Base-by-base conservation (phyloP, 2,888 invertebrate species). In the Troides helena region DNA sequence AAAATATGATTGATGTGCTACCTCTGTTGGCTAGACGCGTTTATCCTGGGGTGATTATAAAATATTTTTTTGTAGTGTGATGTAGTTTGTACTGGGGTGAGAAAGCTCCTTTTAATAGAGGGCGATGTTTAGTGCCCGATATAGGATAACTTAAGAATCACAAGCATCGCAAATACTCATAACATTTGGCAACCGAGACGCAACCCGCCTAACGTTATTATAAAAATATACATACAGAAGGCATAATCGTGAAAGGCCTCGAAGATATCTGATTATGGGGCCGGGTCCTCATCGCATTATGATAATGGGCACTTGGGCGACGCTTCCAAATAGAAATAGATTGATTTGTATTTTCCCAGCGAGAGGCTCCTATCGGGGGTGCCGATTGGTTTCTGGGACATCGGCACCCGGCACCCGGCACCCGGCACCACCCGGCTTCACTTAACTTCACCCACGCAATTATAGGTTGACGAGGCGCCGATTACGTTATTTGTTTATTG, bases 201-300 rank as follows among this genome's bases (percentile, higher is more conserved):
- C 79, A 80, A 79, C 78, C 79, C 80, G 75, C 81, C 80, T 82
- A 80, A 82, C 77, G 74, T 75, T 77, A 80, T 82, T 84, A 86
- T 87, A 87, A 85, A 86, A 87, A 86, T 86, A 86, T 85, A 85
- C 85, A 80, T 78, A 80, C 76, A 78, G 77, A 79, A 82, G 79
- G 80, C 79, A 84, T 86, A 85, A 85, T 80, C 79, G 80, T 74
- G 78, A 81, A 77, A 84, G 85, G 85, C 84, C 83, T 80, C 80
- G 72, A 73, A 83, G 84, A 85, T 86, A 87, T 87, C 87, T 87
- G 87, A 87, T 88, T 87, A 87, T 87, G 85, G 87, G 81, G 85
- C 85, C 84, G 87, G 87, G 86, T 79, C 80, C 80, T 86, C 87
- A 87, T 88, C 85, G 80, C 87, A 87, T 87, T 87, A 88, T 88